phyloP scores from a whole-genome alignment of 2,113 vertebrate genomes.

The Chaenogobius annularis region DNA sequence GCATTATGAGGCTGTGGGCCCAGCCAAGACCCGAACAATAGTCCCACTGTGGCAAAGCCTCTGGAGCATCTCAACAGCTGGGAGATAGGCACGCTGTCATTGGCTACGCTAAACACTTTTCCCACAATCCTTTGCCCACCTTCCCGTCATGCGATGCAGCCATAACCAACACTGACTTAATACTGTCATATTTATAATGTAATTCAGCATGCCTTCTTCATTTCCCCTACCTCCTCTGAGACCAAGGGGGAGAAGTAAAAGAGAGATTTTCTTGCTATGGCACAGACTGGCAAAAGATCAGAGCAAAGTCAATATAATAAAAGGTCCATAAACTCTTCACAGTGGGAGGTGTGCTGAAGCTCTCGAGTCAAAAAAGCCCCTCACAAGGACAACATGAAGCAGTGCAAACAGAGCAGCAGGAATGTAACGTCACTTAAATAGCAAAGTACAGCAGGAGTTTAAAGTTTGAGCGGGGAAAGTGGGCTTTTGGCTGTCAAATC shows the following conservation, averaged over 20 bases:
- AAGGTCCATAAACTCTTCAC: constrained; percentile 52
- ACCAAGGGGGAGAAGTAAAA: constrained; percentile 38
- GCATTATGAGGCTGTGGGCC: constrained; percentile 68
- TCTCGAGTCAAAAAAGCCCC: constrained; percentile 37
- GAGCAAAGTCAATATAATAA: constrained; percentile 64
- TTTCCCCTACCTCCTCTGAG: constrained; percentile 28
- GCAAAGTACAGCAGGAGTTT: constrained; percentile 26
- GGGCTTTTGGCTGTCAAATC: neutral
- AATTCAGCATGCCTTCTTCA: constrained; percentile 21
- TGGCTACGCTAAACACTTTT: constrained; percentile 42
- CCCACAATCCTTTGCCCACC: constrained; percentile 37
- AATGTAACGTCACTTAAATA: constrained; percentile 48
- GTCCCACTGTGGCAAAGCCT: constrained; percentile 66
- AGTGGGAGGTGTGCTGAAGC: constrained; percentile 53
- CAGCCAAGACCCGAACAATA: constrained; percentile 72
- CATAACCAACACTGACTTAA: constrained; percentile 38
- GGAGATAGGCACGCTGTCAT: constrained; percentile 59
- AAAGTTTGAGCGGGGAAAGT: constrained; percentile 15
- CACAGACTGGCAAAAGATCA: constrained; percentile 70
- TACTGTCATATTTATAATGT: constrained; percentile 29
- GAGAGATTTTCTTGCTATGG: constrained; percentile 41
- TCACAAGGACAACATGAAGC: constrained; percentile 34
- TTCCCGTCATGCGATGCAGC: constrained; percentile 31
- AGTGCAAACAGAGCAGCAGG: constrained; percentile 40
- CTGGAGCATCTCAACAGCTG: constrained; percentile 75